Conservation (phyloP, 2,113 vertebrate genomes). For the Varanus komodoensis region DNA sequence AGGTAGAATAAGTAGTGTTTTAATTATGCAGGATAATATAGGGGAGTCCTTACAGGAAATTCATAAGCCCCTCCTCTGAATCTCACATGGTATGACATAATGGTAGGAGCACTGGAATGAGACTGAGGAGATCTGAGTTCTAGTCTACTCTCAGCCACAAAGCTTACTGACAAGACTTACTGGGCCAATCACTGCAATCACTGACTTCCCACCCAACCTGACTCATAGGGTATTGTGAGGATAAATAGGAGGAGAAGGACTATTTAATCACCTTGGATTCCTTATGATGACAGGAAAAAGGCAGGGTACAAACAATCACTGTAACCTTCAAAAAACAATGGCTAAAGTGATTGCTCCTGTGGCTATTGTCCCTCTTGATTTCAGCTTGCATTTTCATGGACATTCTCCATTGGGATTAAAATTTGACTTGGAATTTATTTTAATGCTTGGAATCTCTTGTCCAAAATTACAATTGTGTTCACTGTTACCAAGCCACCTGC, state of each 20-base stretch:
- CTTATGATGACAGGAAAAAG: too few relatives aligned
- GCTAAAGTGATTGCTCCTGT: neutral
- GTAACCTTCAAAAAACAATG: neutral
- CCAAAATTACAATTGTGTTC: too few relatives aligned
- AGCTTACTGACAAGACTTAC: too few relatives aligned
- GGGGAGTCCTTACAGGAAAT: neutral
- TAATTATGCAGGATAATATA: neutral
- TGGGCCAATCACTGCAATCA: too few relatives aligned
- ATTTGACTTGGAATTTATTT: neutral
- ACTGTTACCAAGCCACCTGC: neutral
- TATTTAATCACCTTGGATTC: too few relatives aligned
- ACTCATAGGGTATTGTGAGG: too few relatives aligned
- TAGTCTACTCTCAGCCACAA: too few relatives aligned
- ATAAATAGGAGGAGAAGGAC: too few relatives aligned
- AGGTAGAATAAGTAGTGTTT: neutral
- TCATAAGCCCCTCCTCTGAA: neutral
- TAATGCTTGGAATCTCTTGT: neutral
- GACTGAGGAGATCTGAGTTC: too few relatives aligned
- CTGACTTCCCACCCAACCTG: too few relatives aligned
- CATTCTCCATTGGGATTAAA: neutral
- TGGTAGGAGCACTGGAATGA: too few relatives aligned
- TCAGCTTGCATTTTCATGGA: neutral
- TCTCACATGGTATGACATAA: neutral
- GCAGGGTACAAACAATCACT: neutral
- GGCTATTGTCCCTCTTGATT: neutral